A percentile compares a stretch with the other conserved stretches of the same genome.
Conservation (phyloP, 2,888 invertebrate species). For the Linnaemya vulpina region DNA sequence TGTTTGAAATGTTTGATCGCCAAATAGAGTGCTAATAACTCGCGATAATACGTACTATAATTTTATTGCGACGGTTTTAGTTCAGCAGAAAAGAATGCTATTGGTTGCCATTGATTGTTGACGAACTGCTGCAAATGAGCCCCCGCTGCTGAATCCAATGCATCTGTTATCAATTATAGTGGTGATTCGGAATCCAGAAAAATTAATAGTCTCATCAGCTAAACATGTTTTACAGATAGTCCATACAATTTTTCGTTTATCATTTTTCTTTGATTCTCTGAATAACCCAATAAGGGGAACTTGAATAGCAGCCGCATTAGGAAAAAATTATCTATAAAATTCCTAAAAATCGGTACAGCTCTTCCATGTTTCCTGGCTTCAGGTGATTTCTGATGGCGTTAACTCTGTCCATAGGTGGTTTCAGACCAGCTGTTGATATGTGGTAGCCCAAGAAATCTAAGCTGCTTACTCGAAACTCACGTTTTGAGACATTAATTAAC, state of each 20-base stretch:
- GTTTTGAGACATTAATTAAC: constrained; percentile 72
- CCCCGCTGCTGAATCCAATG: constrained; percentile 58
- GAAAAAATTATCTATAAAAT: constrained; percentile 64
- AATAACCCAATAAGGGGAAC: constrained; percentile 36
- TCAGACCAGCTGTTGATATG: constrained; percentile 16
- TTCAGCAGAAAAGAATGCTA: constrained; percentile 58
- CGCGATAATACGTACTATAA: constrained; percentile 64
- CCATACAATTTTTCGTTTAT: constrained; percentile 27
- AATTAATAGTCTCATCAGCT: constrained; percentile 14
- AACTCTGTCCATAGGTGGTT: constrained; percentile 33
- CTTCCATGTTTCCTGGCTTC: constrained; percentile 41
- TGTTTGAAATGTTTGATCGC: constrained; percentile 38
- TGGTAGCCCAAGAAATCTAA: constrained; percentile 40
- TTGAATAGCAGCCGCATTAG: constrained; percentile 50
- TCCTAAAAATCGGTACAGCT: constrained; percentile 57
- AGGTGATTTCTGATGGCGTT: not conserved
- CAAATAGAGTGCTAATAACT: constrained; percentile 60
- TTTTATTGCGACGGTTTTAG: constrained; percentile 46
- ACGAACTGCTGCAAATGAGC: constrained; percentile 64
- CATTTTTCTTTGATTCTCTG: constrained; percentile 56
- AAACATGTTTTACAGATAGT: constrained; percentile 17
- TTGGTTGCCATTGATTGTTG: constrained; percentile 57
- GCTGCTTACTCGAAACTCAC: constrained; percentile 63
- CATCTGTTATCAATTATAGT: constrained; percentile 52
- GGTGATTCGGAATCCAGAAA: constrained; percentile 29